These are phyloP conservation scores for Ophraella communa DNA, from an alignment of 2,888 invertebrate species.

Conservation along the genomic window DNA sequence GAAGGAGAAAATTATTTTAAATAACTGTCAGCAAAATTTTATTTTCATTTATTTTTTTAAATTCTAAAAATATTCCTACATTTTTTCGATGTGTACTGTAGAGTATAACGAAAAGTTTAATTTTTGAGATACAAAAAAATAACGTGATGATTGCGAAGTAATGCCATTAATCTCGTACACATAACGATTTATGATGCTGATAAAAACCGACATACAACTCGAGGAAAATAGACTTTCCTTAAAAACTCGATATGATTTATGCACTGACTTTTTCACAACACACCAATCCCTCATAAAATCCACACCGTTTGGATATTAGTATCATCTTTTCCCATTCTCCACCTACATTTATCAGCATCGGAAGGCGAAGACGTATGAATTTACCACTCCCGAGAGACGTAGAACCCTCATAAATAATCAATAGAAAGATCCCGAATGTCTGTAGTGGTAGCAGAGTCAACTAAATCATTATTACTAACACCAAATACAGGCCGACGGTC, in stretches of 20 bases:
- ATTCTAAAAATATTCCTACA: too few relatives aligned
- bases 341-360: constrained; percentile 43
- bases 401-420: constrained; percentile 52
- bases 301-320: constrained; percentile 48
- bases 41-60: too few relatives aligned
- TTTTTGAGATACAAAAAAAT: too few relatives aligned
- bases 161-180: not conserved
- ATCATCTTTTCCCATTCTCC: constrained; percentile 53
- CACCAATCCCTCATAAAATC: constrained; percentile 43
- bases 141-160: not conserved
- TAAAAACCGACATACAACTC: not conserved
- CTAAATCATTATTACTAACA: constrained; percentile 39
- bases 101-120: too few relatives aligned
- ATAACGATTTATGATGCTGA: not conserved
- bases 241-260: constrained; percentile 21
- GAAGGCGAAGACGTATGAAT: constrained; percentile 51
- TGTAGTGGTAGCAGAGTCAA: constrained; percentile 33
- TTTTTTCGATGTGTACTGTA: too few relatives aligned
- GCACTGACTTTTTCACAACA: constrained; percentile 31
- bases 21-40: too few relatives aligned
- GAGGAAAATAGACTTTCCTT: not conserved
- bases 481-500: constrained; percentile 29
- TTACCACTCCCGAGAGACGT: constrained; percentile 50
- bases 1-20: too few relatives aligned
- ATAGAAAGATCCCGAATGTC: constrained; percentile 47